phyloP scores from a whole-genome alignment of 92 coral and sea anemone genomes.

The Heteractis magnifica region DNA sequence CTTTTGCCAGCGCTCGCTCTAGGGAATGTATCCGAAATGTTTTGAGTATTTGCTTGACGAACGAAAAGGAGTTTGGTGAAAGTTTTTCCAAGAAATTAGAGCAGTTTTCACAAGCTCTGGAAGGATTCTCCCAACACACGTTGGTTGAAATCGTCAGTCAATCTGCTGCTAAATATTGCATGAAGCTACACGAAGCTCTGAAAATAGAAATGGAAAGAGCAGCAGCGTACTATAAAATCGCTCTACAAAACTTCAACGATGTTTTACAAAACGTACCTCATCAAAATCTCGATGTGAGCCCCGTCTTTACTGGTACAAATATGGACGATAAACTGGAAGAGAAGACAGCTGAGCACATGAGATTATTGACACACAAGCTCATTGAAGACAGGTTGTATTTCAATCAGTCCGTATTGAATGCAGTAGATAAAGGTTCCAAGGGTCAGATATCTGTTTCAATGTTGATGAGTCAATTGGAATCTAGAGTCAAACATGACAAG shows the following conservation, averaged over 20 bases:
- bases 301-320: slow-evolving; percentile 23
- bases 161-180: slow-evolving; percentile 58
- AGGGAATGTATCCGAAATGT: slow-evolving; percentile 68
- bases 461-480: slow-evolving; percentile 65
- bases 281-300: slow-evolving; percentile 44
- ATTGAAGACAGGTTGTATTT: slow-evolving; percentile 77
- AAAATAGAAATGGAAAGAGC: slow-evolving; percentile 69
- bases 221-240: slow-evolving; percentile 54
- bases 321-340: slow-evolving; percentile 49
- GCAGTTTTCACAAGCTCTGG: slow-evolving; percentile 50
- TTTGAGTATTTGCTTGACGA: slow-evolving; percentile 53
- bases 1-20: slow-evolving; percentile 79
- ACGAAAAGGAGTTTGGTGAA: slow-evolving; percentile 53
- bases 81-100: slow-evolving; percentile 51
- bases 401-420: slow-evolving; percentile 71
- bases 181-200: slow-evolving; percentile 74
- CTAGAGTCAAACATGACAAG: slow-evolving; percentile 76
- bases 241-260: slow-evolving; percentile 57
- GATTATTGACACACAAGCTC: slow-evolving; percentile 56
- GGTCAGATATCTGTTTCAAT: slow-evolving; percentile 59
- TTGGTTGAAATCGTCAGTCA: slow-evolving; percentile 64
- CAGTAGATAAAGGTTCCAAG: slow-evolving; percentile 65
- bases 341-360: slow-evolving; percentile 48
- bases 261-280: slow-evolving; percentile 55
- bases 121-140: slow-evolving; percentile 68